These are phyloP conservation scores for Smithornis capensis DNA, from an alignment of 2,113 vertebrate genomes.

Conservation along the genomic window DNA sequence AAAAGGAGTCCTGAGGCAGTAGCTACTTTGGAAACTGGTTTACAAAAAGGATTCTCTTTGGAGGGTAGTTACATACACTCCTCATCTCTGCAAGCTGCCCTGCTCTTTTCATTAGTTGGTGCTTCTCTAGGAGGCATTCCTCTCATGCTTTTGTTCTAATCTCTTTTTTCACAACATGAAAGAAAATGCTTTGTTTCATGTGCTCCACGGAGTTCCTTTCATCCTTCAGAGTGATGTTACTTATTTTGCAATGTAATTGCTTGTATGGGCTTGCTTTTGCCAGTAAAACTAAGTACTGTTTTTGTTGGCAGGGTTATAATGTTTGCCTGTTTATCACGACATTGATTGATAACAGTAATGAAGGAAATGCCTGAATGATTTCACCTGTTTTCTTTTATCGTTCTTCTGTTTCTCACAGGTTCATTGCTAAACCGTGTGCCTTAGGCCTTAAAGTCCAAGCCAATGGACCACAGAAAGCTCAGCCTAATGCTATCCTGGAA, in stretches of 20 bases:
- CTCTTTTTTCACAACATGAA: background rate
- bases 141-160: background rate
- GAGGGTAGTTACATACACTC: background rate
- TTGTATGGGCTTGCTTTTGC: background rate
- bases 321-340: background rate
- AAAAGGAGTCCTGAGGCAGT: background rate
- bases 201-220: background rate
- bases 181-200: background rate
- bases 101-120: background rate
- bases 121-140: background rate
- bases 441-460: slow-evolving; percentile 96
- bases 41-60: background rate
- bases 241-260: background rate
- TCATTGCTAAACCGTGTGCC: slow-evolving; percentile 95
- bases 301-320: background rate
- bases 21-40: background rate
- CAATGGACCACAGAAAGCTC: slow-evolving; percentile 91
- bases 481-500: slow-evolving; percentile 95
- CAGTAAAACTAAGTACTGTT: background rate
- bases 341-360: background rate
- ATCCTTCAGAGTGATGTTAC: slow-evolving; percentile 2
- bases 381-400: slow-evolving; percentile 7
- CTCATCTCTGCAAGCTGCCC: background rate
- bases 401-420: slow-evolving; percentile 76
- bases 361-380: slow-evolving; percentile 26